These are phyloP conservation scores for Drosophila yooni DNA, from an alignment of 2,888 invertebrate species.

Conservation along the genomic window DNA sequence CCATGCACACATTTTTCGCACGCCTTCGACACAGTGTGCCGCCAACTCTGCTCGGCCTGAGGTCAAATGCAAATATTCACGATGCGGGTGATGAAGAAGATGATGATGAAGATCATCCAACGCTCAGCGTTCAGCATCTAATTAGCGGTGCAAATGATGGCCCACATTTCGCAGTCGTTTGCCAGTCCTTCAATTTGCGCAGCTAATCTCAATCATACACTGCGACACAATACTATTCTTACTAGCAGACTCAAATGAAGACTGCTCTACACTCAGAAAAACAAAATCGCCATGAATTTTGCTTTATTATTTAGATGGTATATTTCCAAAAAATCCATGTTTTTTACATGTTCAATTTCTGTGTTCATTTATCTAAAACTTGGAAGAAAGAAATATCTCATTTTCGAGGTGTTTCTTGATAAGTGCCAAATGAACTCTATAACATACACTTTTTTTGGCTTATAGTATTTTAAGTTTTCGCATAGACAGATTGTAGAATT, in stretches of 20 bases:
- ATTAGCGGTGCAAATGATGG: slow-evolving; percentile 47
- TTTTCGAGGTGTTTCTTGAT: neutral
- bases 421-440: neutral
- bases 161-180: slow-evolving; percentile 43
- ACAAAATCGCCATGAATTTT: neutral
- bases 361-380: neutral
- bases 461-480: neutral
- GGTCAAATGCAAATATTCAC: slow-evolving; percentile 67
- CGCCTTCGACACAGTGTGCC: slow-evolving; percentile 57
- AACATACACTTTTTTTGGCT: neutral
- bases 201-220: slow-evolving; percentile 14
- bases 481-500: neutral
- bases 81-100: slow-evolving; percentile 57
- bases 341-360: neutral
- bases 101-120: neutral
- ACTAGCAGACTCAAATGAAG: neutral
- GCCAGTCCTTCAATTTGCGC: slow-evolving; percentile 36
- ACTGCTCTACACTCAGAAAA: neutral
- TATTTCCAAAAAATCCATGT: neutral
- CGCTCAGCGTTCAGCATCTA: slow-evolving; percentile 30
- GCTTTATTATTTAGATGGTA: neutral
- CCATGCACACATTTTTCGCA: neutral
- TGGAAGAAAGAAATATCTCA: neutral
- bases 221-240: neutral
- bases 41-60: slow-evolving; percentile 31